Conservation (phyloP, 1,140 invertebrate genomes). For the Lordiphosa collinella region DNA sequence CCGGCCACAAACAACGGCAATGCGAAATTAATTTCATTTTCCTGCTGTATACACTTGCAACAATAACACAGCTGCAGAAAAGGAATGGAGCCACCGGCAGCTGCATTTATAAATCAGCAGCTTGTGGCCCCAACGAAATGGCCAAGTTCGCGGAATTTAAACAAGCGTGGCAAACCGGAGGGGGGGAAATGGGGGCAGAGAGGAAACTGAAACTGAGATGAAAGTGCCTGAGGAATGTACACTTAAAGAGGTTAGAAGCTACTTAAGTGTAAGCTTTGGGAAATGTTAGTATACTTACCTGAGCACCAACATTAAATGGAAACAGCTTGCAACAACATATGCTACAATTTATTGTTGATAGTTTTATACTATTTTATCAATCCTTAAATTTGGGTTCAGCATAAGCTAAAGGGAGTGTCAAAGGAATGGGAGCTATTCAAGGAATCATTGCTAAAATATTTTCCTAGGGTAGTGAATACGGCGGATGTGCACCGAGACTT, state of each 20-base stretch:
- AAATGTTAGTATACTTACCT: too few species aligned
- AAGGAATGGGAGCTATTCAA: too few species aligned
- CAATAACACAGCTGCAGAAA: slow-evolving; percentile 17
- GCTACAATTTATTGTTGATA: too few species aligned
- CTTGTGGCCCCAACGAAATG: slow-evolving; percentile 3
- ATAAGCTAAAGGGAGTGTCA: too few species aligned
- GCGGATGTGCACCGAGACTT: too few species aligned
- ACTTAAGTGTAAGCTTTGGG: too few species aligned
- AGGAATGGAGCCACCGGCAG: slow-evolving; percentile 22
- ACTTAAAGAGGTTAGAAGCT: slow-evolving; percentile 2
- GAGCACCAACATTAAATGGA: too few species aligned
- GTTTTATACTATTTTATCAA: too few species aligned
- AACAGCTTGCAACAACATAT: too few species aligned
- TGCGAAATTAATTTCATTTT: slow-evolving; percentile 70
- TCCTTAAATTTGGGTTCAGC: too few species aligned
- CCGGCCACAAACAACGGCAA: slow-evolving; percentile 56
- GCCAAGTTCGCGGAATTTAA: slow-evolving; percentile 8
- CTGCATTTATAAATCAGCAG: slow-evolving; percentile 38
- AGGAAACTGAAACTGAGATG: not conserved
- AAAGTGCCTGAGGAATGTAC: not conserved
- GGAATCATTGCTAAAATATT: too few species aligned
- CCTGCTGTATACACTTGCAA: slow-evolving; percentile 20
- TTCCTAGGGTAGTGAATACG: too few species aligned
- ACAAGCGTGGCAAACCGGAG: not conserved
- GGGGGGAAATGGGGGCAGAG: not conserved